Percentiles rank a stretch among this genome's conserved stretches.
Evolutionary conservation across 37 sponge, comb jelly and placozoan species (phyloP).

Genomic region (Petrosia ficiformis): DNA sequence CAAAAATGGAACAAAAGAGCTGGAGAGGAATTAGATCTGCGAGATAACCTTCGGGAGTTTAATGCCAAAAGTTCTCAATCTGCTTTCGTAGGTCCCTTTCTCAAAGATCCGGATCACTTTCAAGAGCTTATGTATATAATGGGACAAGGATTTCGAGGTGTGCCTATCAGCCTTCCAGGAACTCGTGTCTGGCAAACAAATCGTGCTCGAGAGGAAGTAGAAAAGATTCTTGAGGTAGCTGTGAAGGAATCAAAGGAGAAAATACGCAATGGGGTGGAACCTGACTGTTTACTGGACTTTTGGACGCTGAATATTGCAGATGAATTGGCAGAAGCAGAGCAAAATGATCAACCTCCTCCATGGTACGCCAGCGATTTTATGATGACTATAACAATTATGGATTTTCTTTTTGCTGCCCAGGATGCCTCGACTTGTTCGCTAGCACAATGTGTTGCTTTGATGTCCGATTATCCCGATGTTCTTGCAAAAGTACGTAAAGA

Average conservation of each 20-base stretch:
- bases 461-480: no score
- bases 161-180: slow-evolving; percentile 31
- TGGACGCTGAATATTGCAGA: slow-evolving; percentile 3
- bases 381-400: no score
- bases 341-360: neutral
- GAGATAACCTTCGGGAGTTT: neutral
- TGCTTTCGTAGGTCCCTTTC: slow-evolving; percentile 24
- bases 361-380: no score
- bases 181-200: slow-evolving; percentile 8
- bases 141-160: slow-evolving; percentile 2
- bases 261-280: neutral
- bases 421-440: no score
- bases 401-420: no score
- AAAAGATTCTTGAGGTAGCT: neutral
- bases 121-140: neutral
- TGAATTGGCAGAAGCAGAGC: neutral
- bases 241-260: neutral
- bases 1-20: no score
- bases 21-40: no score
- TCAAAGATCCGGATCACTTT: neutral
- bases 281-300: slow-evolving; percentile 6
- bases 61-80: slow-evolving; percentile 3
- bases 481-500: slow-evolving; percentile 23
- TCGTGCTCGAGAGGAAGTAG: neutral
- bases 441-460: no score